These are phyloP conservation scores for Cacoxenus indagator DNA, from an alignment of 2,888 invertebrate genomes.

Conservation along the genomic window DNA sequence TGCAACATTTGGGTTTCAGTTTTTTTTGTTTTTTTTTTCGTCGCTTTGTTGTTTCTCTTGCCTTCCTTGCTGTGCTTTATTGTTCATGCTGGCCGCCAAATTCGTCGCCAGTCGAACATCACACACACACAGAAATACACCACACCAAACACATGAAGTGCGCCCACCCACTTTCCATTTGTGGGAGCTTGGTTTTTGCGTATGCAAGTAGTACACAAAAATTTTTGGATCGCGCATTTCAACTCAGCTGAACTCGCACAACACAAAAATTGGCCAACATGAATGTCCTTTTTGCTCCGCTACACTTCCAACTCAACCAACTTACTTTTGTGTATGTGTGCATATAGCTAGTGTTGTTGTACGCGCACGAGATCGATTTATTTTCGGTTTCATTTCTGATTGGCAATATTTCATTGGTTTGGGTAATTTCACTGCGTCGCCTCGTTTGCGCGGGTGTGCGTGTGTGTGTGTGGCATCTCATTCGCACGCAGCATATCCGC, in stretches of 20 bases:
- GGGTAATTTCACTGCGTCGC: constrained; percentile 9
- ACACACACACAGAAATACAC: not conserved
- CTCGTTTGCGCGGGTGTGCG: not conserved
- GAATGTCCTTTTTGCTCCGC: not conserved
- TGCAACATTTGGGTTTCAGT: constrained; percentile 3
- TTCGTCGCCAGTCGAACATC: not conserved
- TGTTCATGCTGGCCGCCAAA: constrained; percentile 8
- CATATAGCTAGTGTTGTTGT: not conserved
- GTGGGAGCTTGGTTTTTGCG: not conserved
- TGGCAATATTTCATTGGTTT: constrained; percentile 64
- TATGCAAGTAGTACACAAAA: not conserved
- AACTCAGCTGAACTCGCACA: not conserved
- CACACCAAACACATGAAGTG: not conserved
- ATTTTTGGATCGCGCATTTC: constrained; percentile 11
- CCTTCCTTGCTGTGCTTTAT: not conserved
- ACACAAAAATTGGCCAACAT: not conserved
- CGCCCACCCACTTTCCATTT: not conserved
- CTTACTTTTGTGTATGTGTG: not conserved
- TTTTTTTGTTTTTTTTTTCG: not conserved
- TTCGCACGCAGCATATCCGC: not conserved
- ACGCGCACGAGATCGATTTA: constrained; percentile 57
- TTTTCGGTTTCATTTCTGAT: constrained; percentile 69
- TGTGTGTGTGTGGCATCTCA: not conserved
- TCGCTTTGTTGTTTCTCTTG: not conserved
- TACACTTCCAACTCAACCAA: not conserved